phyloP scores from a whole-genome alignment of 2,113 vertebrate genomes.

The Coregonus clupeaformis region DNA sequence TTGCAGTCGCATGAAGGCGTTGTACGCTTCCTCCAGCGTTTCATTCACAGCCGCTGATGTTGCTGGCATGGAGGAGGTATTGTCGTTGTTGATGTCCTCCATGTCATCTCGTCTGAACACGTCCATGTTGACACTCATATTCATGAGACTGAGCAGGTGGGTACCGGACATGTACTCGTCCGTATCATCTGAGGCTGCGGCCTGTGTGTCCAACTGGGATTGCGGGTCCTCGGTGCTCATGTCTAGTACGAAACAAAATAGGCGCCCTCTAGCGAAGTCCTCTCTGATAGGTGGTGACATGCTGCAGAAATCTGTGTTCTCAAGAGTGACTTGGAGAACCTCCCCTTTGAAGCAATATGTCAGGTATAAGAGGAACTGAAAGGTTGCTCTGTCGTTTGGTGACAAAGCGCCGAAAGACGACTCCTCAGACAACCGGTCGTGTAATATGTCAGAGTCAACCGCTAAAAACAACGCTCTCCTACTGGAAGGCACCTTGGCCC shows the following conservation, averaged over 20 bases:
- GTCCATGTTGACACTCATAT: neutral
- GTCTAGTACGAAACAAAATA: neutral
- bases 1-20: too few species aligned
- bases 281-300: neutral
- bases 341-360: neutral
- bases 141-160: neutral
- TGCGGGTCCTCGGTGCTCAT: neutral
- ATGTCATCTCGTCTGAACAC: neutral
- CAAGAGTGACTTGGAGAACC: neutral
- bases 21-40: too few species aligned
- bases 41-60: too few species aligned
- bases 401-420: too few species aligned
- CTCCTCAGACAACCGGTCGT: too few species aligned
- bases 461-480: neutral
- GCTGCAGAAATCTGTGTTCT: neutral
- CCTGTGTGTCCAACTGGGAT: neutral
- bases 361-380: too few species aligned
- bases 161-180: neutral
- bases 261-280: neutral
- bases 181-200: neutral
- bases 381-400: too few species aligned
- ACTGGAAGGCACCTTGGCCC: neutral
- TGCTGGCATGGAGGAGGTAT: neutral
- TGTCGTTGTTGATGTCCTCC: rapidly evolving
- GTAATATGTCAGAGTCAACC: too few species aligned